Evolutionary conservation across 1,140 invertebrate genomes (phyloP).

Genomic region (Panagrolaimus sp.): DNA sequence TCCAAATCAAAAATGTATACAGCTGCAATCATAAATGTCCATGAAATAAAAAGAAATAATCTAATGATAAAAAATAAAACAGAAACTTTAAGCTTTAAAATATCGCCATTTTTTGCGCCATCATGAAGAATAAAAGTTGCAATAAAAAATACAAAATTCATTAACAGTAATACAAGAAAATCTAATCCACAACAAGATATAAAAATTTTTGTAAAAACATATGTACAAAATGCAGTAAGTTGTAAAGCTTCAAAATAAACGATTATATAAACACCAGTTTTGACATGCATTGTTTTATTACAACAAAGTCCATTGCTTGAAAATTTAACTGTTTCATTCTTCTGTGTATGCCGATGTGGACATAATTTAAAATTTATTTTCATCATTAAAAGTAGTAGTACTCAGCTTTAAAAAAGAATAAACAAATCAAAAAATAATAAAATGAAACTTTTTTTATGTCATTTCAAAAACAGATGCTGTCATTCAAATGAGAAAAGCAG

Average conservation of each 20-base stretch:
- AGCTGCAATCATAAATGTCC: slow-evolving; percentile 7
- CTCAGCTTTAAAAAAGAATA: too few relatives aligned
- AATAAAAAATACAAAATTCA: not conserved
- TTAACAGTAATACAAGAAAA: not conserved
- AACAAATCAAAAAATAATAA: too few relatives aligned
- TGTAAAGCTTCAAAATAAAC: slow-evolving; percentile 16
- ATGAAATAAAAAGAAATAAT: not conserved
- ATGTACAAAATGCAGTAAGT: not conserved
- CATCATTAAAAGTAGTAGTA: not conserved
- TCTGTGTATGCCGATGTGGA: not conserved
- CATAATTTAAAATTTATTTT: slow-evolving; percentile 13
- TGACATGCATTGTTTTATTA: slow-evolving; percentile 5
- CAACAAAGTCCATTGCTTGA: slow-evolving; percentile 12
- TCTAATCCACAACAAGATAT: not conserved
- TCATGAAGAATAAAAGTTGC: slow-evolving; percentile 1
- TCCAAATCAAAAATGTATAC: not conserved
- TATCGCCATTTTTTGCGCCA: slow-evolving; percentile 2
- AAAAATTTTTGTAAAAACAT: slow-evolving; percentile 9
- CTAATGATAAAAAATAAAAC: not conserved
- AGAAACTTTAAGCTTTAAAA: not conserved
- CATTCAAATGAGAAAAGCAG: too few relatives aligned
- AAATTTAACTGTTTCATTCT: not conserved
- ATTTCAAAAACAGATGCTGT: too few relatives aligned
- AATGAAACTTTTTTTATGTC: too few relatives aligned
- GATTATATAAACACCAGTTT: slow-evolving; percentile 9